Evolutionary conservation across 2,888 invertebrate species (phyloP).

Genomic region (Phengaris arion): DNA sequence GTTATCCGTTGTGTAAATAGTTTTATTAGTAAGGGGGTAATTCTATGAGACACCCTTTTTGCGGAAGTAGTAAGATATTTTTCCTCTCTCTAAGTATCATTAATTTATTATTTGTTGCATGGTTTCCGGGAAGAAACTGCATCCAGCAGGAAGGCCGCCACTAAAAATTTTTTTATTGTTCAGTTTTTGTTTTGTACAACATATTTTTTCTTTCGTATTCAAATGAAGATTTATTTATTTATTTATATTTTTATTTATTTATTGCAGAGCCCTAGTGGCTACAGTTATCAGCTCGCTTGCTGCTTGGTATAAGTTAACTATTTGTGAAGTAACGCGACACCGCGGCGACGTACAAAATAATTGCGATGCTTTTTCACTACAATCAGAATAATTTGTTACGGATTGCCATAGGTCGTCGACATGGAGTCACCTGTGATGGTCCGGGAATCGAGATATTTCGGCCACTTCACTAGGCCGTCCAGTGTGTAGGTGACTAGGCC

Average conservation of each 20-base stretch:
- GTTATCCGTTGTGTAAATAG: no score
- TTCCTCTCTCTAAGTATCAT: background rate
- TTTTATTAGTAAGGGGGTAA: no score
- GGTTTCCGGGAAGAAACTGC: background rate
- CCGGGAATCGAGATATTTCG: background rate
- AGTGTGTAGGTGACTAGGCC: background rate
- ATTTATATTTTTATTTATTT: background rate
- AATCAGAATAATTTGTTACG: background rate
- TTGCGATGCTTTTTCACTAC: background rate
- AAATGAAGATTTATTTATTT: background rate
- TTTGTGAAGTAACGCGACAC: no score
- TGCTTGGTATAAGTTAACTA: no score
- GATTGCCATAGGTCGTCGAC: background rate
- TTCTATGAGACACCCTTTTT: no score
- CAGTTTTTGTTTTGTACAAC: no score
- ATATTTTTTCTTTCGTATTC: no score
- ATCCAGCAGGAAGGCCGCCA: no score
- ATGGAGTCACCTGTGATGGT: background rate
- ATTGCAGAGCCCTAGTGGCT: no score
- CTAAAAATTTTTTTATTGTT: no score
- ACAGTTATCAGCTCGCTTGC: no score
- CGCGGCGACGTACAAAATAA: background rate
- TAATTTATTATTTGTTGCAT: background rate
- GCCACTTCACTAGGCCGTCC: background rate
- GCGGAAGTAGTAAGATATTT: background rate